Evolutionary conservation across 2,113 vertebrate species (phyloP), one percentile per base, ranked within the genome.

Genomic region (Cariama cristata): DNA sequence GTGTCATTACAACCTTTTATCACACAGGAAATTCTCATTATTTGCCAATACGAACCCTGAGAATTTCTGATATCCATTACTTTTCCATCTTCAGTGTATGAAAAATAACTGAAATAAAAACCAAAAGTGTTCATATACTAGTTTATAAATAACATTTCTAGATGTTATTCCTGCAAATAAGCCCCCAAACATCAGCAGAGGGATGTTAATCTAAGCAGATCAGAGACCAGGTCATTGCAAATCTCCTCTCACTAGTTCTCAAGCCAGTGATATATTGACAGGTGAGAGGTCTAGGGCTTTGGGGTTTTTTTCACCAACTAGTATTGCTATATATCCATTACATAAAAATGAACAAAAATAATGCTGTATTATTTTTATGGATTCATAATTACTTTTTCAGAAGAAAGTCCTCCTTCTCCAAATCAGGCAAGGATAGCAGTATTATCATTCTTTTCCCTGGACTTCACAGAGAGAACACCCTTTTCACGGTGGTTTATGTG

Each of bases 401-500:
- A 74, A 68, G 12, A 77, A 84, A 14, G 7, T 23, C 16, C 12
- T 58, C 3, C 2, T 44, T 8, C 22, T 67, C 22, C 56, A 68
- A 63, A 90, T 26, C n/a, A 79, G 26, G 8, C 3, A 45, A 79
- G 32, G 28, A 44, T 2, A 35, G 3, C 33, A 69, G 9, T 50
- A 22, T 16, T 49, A 5, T 42, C 40, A 42, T 49, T 80, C 32
- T 86, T 15, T 64, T 84, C 17, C 8, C 12, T 14, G 15, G 13
- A 26, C 13, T n/a, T 64, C 49, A 47, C 12, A 52, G 26, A 80
- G 14, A 7, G 4, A 93, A 30, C 2, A 49, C 13, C 9, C 6
- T 49, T 83, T n/a, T 55, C 1, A 0, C 0, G 0, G 4, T 58
- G 18, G 1, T 71, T 79, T 85, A 10, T 82, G 5, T 50, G 18